Base-by-base conservation (phyloP, 2,888 invertebrate genomes). In the Eupsilia transversa region DNA sequence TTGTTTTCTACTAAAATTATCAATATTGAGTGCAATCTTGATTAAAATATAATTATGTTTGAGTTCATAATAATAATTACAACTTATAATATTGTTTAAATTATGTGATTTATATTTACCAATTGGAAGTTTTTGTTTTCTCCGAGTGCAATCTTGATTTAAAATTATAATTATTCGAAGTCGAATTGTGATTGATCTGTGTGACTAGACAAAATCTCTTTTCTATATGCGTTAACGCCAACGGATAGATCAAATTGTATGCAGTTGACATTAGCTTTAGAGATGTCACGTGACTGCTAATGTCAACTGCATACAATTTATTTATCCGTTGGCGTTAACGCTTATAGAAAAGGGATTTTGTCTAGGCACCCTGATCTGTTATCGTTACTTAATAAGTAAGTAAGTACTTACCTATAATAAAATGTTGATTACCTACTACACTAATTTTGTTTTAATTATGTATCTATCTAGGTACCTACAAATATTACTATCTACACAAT, bases 31-130 rank as follows among this genome's bases (percentile, higher is more conserved):
- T 46, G 33, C 46, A 46, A 63, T 23, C 46, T 63, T 63, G 46
- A 64, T 64, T 64, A 63, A 64, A 59, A 38, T 49, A 64, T 35
- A 64, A 33, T 64, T 64, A 64, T 65, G 35, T 35, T 35, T 35
- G 35, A 35, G 35, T 35, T 4, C 41, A 41, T 41, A 41, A 41
- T n/a, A n/a, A n/a, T 41, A 41, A 41, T 46, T 46, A 49, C 46
- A 49, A 49, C 23, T 49, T 49, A 49, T 23, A 49, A 49, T 49
- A 23, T 49, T 49, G 46, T 49, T 49, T 49, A 20, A 49, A 23
- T 49, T 49, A 43, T 43, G 43, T 46, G 46, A 63, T 61, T 61
- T 61, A 43, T 61, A 63, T 63, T 63, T 30, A 63, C 41, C 27
- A 61, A 61, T 41, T 61, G 5, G 38, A 61, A 27, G 41, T 61